Percentiles rank a stretch among this genome's conserved stretches.
Evolutionary conservation across 2,888 invertebrate genomes (phyloP).

Genomic region (Drosophila meridionalis): DNA sequence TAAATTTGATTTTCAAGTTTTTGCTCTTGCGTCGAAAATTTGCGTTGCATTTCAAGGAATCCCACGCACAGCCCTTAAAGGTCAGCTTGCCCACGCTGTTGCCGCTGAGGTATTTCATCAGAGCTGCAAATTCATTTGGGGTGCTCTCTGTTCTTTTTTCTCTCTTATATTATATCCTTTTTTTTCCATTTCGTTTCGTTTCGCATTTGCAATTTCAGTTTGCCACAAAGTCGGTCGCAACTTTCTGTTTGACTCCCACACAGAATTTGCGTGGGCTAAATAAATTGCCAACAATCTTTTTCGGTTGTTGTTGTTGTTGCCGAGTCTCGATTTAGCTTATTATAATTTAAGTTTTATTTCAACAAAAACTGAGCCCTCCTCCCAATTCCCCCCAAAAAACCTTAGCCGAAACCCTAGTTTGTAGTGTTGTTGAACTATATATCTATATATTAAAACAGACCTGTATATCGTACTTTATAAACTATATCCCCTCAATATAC

Average conservation of each 20-base stretch:
- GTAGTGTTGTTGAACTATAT: slow-evolving; percentile 55
- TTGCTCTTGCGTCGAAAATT: background rate
- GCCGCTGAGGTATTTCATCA: slow-evolving; percentile 22
- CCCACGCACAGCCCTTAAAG: slow-evolving; percentile 23
- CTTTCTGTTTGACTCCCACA: slow-evolving; percentile 9
- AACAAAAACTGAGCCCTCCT: background rate
- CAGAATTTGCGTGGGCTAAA: slow-evolving; percentile 12
- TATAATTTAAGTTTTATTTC: slow-evolving; percentile 18
- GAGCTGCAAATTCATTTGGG: slow-evolving; percentile 17
- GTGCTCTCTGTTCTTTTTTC: slow-evolving; percentile 3
- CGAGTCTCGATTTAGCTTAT: slow-evolving; percentile 10
- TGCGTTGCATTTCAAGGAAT: slow-evolving; percentile 7
- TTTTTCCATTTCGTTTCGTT: slow-evolving; percentile 26
- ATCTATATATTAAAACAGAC: slow-evolving; percentile 33
- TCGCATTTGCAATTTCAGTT: slow-evolving; percentile 31
- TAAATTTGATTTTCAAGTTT: background rate
- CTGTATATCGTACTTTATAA: slow-evolving; percentile 56
- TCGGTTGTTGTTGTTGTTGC: background rate
- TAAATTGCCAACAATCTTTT: slow-evolving; percentile 1
- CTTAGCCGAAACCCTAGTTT: slow-evolving; percentile 49
- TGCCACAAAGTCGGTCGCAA: slow-evolving; percentile 22
- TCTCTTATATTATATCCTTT: background rate
- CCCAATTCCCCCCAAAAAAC: slow-evolving; percentile 1
- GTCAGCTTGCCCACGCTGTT: slow-evolving; percentile 31
- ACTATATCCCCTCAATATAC: slow-evolving; percentile 9